Conservation (phyloP, 2,888 invertebrate species). For the Neoascia interrupta region DNA sequence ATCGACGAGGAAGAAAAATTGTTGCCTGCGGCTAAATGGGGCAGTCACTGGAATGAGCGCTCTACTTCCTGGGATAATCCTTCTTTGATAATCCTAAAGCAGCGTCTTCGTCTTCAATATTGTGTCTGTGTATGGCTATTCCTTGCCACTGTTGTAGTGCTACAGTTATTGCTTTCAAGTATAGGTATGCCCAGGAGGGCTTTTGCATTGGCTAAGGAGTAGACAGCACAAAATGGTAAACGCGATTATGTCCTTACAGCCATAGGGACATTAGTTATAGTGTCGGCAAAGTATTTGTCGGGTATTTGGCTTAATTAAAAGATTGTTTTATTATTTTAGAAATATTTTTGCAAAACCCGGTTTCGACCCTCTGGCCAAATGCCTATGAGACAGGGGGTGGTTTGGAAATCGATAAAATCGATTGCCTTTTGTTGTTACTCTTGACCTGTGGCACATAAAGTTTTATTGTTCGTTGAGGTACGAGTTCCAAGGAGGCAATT, state of each 20-base stretch:
- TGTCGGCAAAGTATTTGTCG: constrained; percentile 48
- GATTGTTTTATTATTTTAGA: constrained; percentile 46
- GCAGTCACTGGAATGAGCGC: constrained; percentile 18
- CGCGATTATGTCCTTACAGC: constrained; percentile 39
- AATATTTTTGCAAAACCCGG: constrained; percentile 13
- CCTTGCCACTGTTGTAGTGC: constrained; percentile 14
- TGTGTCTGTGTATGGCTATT: background rate
- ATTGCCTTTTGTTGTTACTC: constrained; percentile 31
- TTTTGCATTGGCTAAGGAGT: background rate
- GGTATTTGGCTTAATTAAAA: constrained; percentile 62
- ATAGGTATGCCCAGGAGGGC: constrained; percentile 16
- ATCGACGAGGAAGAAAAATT: constrained; percentile 45
- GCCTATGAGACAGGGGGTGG: no score
- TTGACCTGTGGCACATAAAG: constrained; percentile 45
- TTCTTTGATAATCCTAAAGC: constrained; percentile 20
- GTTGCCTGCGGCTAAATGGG: constrained; percentile 52
- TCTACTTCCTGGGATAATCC: constrained; percentile 9
- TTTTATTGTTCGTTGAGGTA: constrained; percentile 7
- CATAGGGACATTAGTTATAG: constrained; percentile 42
- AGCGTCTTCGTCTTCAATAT: constrained; percentile 5
- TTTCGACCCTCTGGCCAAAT: background rate
- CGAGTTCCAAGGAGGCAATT: background rate
- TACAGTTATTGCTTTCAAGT: constrained; percentile 18
- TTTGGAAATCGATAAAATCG: constrained; percentile 50
- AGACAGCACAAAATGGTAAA: constrained; percentile 30